Percentiles rank a stretch among this genome's conserved stretches.
Conservation (phyloP, 2,113 vertebrate species). For the Cichladusa arquata region DNA sequence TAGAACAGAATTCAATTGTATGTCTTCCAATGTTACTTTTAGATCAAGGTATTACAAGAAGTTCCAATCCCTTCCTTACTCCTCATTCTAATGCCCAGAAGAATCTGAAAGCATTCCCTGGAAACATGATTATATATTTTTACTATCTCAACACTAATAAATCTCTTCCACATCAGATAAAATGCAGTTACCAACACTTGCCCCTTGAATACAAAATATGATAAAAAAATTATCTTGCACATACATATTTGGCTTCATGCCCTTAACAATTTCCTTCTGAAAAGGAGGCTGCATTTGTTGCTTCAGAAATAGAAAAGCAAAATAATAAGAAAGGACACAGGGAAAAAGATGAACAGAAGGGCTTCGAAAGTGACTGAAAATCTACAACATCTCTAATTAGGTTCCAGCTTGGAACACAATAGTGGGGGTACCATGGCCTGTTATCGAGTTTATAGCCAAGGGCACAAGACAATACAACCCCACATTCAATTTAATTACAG, state of each 20-base stretch:
- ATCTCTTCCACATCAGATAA: slow-evolving; percentile 41
- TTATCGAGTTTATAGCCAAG: slow-evolving; percentile 50
- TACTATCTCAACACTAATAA: background rate
- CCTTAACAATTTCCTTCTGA: slow-evolving; percentile 2
- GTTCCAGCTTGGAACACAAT: slow-evolving; percentile 53
- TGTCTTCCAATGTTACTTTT: background rate
- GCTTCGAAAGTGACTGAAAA: slow-evolving; percentile 51
- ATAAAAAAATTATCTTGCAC: slow-evolving; percentile 49
- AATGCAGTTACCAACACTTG: slow-evolving; percentile 23
- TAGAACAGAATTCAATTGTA: background rate
- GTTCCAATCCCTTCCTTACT: background rate
- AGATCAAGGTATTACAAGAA: slow-evolving; percentile 24
- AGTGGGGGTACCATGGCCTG: slow-evolving; percentile 18
- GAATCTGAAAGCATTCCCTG: background rate
- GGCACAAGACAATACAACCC: slow-evolving; percentile 43
- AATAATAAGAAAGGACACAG: slow-evolving; percentile 8
- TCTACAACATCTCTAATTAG: slow-evolving; percentile 52
- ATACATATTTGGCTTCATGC: slow-evolving; percentile 37
- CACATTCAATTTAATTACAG: slow-evolving; percentile 68
- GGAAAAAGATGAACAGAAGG: slow-evolving; percentile 39
- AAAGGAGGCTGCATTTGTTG: background rate
- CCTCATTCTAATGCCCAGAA: background rate
- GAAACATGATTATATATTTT: slow-evolving; percentile 29
- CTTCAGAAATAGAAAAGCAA: slow-evolving; percentile 29
- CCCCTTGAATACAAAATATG: slow-evolving; percentile 24